Evolutionary conservation across 2,888 invertebrate species (phyloP).

Genomic region (Tricholauxania praeusta): DNA sequence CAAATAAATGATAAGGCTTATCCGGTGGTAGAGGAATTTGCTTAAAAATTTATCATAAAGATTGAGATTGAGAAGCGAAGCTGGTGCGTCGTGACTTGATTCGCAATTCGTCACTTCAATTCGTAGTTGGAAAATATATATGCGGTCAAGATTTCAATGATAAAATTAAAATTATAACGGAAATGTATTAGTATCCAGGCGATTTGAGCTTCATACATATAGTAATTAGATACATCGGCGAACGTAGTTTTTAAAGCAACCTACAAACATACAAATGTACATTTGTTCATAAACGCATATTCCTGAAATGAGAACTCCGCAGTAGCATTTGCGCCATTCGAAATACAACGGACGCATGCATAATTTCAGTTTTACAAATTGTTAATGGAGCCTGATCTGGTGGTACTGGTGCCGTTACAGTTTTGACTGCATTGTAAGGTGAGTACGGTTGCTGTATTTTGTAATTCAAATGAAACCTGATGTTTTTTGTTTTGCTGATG

Average conservation of each 20-base stretch:
- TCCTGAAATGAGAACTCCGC: not conserved
- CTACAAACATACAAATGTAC: not conserved
- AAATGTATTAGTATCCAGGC: conserved; percentile 12
- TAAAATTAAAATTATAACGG: conserved; percentile 37
- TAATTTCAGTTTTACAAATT: not conserved
- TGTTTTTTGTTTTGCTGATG: no score
- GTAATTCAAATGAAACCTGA: no score
- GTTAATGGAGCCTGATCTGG: conserved; percentile 10
- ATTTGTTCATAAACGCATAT: not conserved
- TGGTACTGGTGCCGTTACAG: no score
- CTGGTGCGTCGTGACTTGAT: conserved; percentile 24
- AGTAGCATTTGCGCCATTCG: conserved; percentile 17
- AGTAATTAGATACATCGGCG: not conserved
- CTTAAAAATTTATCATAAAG: not conserved
- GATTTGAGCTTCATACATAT: not conserved
- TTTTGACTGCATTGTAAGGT: no score
- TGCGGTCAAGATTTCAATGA: conserved; percentile 18
- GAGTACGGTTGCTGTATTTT: no score
- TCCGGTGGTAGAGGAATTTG: conserved; percentile 32
- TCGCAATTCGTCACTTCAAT: no score
- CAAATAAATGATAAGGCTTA: conserved; percentile 31
- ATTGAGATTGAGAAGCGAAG: not conserved
- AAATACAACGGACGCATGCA: conserved; percentile 24
- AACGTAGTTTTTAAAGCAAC: not conserved
- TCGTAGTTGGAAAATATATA: not conserved